Percentiles rank a stretch among this genome's conserved stretches.
These are phyloP conservation scores for Probosciger aterrimus DNA, from an alignment of 2,113 vertebrate genomes.

Conservation along the genomic window DNA sequence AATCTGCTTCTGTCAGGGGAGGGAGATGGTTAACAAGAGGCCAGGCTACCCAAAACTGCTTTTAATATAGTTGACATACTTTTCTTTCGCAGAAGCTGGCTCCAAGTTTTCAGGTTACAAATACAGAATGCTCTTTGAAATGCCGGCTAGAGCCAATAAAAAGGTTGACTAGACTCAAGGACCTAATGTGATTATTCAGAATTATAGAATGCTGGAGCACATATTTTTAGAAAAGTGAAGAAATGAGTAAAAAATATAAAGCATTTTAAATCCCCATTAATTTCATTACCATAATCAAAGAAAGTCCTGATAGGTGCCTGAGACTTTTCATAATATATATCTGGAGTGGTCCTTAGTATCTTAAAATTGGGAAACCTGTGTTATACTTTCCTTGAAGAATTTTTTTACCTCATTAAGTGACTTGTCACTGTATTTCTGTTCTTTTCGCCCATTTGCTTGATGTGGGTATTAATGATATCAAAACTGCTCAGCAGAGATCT, in stretches of 20 bases:
- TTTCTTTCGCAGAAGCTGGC: not conserved
- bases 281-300: not conserved
- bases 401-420: not conserved
- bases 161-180: not conserved
- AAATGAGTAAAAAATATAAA: not conserved
- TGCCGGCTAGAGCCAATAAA: not conserved
- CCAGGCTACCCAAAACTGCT: not conserved
- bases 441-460: not conserved
- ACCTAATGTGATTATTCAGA: not conserved
- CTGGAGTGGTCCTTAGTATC: not conserved
- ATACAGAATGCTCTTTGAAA: not conserved
- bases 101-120: not conserved
- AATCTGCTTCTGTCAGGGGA: not conserved
- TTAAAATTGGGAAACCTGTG: not conserved
- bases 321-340: not conserved
- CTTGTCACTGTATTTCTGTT: not conserved
- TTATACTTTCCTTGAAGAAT: not conserved
- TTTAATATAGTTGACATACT: not conserved
- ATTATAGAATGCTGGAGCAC: not conserved
- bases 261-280: not conserved
- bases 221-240: not conserved
- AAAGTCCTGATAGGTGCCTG: not conserved
- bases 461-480: not conserved
- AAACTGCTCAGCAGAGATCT: not conserved
- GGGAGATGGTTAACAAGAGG: not conserved